Evolutionary conservation across 1,140 invertebrate genomes (phyloP).

Genomic region (Aphidius ervi): DNA sequence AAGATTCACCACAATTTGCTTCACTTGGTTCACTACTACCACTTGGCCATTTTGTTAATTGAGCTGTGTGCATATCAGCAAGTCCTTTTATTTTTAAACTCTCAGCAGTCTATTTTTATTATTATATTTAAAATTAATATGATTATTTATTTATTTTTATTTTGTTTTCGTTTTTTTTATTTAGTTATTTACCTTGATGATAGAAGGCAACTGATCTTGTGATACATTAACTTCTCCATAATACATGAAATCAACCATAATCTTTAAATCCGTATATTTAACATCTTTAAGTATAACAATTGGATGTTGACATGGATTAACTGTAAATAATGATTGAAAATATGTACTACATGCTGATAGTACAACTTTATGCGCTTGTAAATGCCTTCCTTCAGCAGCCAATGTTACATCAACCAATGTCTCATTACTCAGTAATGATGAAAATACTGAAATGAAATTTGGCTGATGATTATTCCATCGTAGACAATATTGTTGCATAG

Average conservation of each 20-base stretch:
- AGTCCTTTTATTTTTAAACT: slow-evolving; percentile 83
- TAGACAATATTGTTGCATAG: slow-evolving; percentile 80
- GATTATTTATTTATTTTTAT: background rate
- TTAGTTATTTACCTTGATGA: slow-evolving; percentile 62
- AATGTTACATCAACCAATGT: slow-evolving; percentile 85
- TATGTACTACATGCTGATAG: slow-evolving; percentile 83
- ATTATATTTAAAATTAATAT: slow-evolving; percentile 8
- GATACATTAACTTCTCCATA: slow-evolving; percentile 88
- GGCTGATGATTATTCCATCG: slow-evolving; percentile 88
- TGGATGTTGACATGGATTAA: slow-evolving; percentile 84
- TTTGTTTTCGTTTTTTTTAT: too few relatives aligned
- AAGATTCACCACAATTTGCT: slow-evolving; percentile 44
- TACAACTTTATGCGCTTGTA: slow-evolving; percentile 83
- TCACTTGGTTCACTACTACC: slow-evolving; percentile 42
- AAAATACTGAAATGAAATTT: slow-evolving; percentile 83
- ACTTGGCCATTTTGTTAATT: slow-evolving; percentile 63
- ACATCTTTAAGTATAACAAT: slow-evolving; percentile 89
- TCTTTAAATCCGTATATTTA: slow-evolving; percentile 77
- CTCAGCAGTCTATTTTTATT: slow-evolving; percentile 66
- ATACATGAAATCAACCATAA: slow-evolving; percentile 90
- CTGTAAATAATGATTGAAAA: slow-evolving; percentile 74
- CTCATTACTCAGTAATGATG: slow-evolving; percentile 71
- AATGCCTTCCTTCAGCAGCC: slow-evolving; percentile 76
- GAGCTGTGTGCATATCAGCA: slow-evolving; percentile 75
- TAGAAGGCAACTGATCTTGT: slow-evolving; percentile 79